Conservation (phyloP, 2,113 vertebrate genomes). For the Acinonyx jubatus region DNA sequence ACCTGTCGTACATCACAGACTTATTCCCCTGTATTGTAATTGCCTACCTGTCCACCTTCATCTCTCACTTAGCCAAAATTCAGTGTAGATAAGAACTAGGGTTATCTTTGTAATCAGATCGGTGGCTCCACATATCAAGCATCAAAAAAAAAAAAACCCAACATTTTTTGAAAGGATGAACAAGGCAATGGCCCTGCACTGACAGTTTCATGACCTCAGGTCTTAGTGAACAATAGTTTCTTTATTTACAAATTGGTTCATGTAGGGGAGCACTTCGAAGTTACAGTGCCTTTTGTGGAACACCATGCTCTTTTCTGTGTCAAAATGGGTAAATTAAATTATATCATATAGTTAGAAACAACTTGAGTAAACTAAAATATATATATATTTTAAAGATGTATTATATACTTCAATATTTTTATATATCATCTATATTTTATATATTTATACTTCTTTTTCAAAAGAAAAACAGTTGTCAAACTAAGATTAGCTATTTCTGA, state of each 20-base stretch:
- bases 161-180: neutral
- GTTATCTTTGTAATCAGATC: neutral
- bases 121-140: neutral
- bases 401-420: neutral
- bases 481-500: neutral
- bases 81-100: neutral
- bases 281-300: neutral
- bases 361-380: neutral
- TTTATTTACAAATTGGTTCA: neutral
- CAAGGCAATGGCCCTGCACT: neutral
- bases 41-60: neutral
- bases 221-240: neutral
- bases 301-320: neutral
- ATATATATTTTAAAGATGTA: neutral
- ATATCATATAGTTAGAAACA: neutral
- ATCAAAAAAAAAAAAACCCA: neutral
- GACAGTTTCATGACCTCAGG: neutral
- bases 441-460: neutral
- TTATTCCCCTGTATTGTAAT: neutral
- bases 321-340: conserved; percentile 16
- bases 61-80: neutral
- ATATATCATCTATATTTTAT: neutral
- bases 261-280: neutral
- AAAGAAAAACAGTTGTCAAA: neutral
- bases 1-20: neutral